A percentile compares a stretch with the other conserved stretches of the same genome.
Conservation (phyloP, 2,888 invertebrate genomes). For the Drosophila basisetae region DNA sequence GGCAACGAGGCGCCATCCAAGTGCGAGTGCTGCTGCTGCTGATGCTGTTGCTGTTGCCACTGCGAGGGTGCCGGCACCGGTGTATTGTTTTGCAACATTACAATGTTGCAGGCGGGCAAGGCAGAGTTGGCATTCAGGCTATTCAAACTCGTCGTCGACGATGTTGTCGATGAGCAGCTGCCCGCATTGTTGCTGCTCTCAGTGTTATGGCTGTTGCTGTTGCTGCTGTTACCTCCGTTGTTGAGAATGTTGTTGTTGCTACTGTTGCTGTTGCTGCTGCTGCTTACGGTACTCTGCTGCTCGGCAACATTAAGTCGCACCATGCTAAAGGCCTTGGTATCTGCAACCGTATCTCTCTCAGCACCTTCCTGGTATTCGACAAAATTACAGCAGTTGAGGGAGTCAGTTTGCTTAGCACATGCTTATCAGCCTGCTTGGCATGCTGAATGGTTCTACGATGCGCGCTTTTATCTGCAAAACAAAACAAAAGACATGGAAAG, state of each 20-base stretch:
- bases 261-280: slow-evolving; percentile 51
- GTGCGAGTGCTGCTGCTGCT: slow-evolving; percentile 75
- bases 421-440: slow-evolving; percentile 31
- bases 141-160: slow-evolving; percentile 73
- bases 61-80: slow-evolving; percentile 51
- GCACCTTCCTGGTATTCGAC: slow-evolving; percentile 5
- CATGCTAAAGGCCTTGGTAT: slow-evolving; percentile 72
- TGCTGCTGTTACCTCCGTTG: slow-evolving; percentile 49
- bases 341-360: slow-evolving; percentile 13
- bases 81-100: slow-evolving; percentile 69
- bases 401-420: slow-evolving; percentile 26
- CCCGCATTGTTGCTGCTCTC: slow-evolving; percentile 64
- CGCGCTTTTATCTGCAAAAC: slow-evolving; percentile 43
- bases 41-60: slow-evolving; percentile 57
- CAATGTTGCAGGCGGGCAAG: slow-evolving; percentile 68
- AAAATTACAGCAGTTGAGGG: background rate
- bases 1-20: slow-evolving; percentile 82
- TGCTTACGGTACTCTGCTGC: slow-evolving; percentile 74
- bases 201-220: slow-evolving; percentile 47
- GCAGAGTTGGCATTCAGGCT: slow-evolving; percentile 59
- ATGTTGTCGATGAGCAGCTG: slow-evolving; percentile 70
- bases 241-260: slow-evolving; percentile 47
- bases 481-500: slow-evolving; percentile 29
- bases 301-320: slow-evolving; percentile 84
- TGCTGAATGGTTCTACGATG: background rate